Evolutionary conservation across 2,113 vertebrate species (phyloP).

Genomic region (Erythrolamprus reginae): DNA sequence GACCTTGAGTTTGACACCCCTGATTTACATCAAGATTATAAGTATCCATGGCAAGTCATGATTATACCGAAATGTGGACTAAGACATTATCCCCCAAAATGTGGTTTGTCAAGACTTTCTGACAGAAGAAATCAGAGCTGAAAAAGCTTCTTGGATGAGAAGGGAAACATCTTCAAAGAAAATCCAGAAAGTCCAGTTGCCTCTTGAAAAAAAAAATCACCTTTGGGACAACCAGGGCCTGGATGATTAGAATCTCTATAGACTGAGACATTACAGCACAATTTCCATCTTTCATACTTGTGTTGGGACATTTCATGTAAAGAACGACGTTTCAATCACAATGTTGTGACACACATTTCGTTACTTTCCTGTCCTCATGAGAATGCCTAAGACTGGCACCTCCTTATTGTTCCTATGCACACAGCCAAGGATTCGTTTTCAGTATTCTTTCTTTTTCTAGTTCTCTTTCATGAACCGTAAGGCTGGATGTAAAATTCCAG

Average conservation of each 20-base stretch:
- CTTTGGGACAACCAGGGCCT: too few relatives aligned
- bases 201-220: too few relatives aligned
- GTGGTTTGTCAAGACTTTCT: too few relatives aligned
- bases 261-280: not conserved
- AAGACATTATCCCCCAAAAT: not conserved
- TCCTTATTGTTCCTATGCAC: not conserved
- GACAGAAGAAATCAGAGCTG: too few relatives aligned
- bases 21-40: not conserved
- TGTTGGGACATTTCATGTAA: not conserved
- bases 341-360: not conserved
- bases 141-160: too few relatives aligned
- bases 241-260: too few relatives aligned
- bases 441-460: not conserved
- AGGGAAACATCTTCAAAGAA: too few relatives aligned
- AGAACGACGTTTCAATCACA: not conserved
- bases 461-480: not conserved
- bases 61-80: not conserved
- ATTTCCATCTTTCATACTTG: not conserved
- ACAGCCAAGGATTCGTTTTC: not conserved
- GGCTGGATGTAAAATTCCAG: not conserved
- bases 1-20: too few relatives aligned
- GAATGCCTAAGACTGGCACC: not conserved
- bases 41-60: not conserved
- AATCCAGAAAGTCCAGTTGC: too few relatives aligned
- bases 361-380: not conserved